phyloP scores from a whole-genome alignment of 2,113 vertebrate genomes.

The Thamnophis sirtalis region DNA sequence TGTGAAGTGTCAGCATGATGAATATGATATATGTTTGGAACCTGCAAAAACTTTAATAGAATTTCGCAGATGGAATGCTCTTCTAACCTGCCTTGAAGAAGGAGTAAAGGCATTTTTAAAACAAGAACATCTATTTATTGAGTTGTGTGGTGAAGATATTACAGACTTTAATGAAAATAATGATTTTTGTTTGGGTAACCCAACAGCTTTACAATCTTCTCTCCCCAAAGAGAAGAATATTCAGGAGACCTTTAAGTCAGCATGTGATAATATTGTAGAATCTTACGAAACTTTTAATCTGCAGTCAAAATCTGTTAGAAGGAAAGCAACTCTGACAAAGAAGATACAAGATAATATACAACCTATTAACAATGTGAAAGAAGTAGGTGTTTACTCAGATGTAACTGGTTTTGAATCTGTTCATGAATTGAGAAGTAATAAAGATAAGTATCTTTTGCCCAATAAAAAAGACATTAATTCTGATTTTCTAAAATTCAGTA shows the following conservation, averaged over 20 bases:
- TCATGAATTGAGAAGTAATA: slow-evolving; percentile 5
- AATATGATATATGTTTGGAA: slow-evolving; percentile 91
- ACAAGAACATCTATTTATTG: slow-evolving; percentile 79
- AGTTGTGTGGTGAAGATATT: slow-evolving; percentile 73
- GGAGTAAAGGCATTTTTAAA: slow-evolving; percentile 84
- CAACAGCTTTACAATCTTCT: slow-evolving; percentile 44
- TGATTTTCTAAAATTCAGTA: slow-evolving; percentile 23
- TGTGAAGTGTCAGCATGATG: slow-evolving; percentile 79
- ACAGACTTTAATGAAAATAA: slow-evolving; percentile 67
- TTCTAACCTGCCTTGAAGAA: slow-evolving; percentile 82
- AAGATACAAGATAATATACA: slow-evolving; percentile 13
- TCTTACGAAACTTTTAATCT: slow-evolving; percentile 69
- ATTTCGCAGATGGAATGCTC: slow-evolving; percentile 87
- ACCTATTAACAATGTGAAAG: slow-evolving; percentile 32
- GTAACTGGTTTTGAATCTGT: slow-evolving; percentile 22
- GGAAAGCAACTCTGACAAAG: slow-evolving; percentile 52
- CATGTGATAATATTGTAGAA: slow-evolving; percentile 57
- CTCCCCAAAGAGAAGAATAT: slow-evolving; percentile 20
- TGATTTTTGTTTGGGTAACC: slow-evolving; percentile 49
- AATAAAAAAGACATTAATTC: slow-evolving; percentile 36
- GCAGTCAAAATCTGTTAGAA: slow-evolving; percentile 80
- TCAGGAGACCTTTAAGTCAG: slow-evolving; percentile 52
- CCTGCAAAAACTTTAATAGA: slow-evolving; percentile 92
- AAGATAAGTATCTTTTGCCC: slow-evolving; percentile 20
- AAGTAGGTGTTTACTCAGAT: slow-evolving; percentile 29